Conservation (phyloP, 2,113 vertebrate genomes). For the Uria lomvia region DNA sequence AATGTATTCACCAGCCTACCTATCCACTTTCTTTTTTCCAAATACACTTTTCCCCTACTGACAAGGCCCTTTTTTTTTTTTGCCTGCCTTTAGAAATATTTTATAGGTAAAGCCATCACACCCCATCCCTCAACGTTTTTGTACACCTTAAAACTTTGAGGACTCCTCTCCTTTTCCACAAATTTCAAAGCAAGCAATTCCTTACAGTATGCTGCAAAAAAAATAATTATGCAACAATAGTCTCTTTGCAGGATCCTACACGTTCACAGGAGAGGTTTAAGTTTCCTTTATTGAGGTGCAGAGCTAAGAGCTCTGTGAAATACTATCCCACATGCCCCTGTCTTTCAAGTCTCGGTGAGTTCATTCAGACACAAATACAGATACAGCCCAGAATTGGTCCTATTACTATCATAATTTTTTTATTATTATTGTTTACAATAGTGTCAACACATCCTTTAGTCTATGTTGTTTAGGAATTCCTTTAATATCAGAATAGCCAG, state of each 20-base stretch:
- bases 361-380: not conserved
- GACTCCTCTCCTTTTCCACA: not conserved
- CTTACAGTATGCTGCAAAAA: not conserved
- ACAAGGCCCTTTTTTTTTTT: not conserved
- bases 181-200: not conserved
- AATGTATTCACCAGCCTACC: not conserved
- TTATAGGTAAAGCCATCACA: not conserved
- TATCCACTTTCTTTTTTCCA: not conserved
- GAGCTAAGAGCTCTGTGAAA: conserved; percentile 13
- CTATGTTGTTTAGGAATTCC: not conserved
- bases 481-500: not conserved
- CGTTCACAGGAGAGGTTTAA: not conserved
- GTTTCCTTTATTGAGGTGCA: not conserved
- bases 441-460: not conserved
- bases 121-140: not conserved
- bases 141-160: not conserved
- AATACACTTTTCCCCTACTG: not conserved
- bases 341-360: conserved; percentile 9
- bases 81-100: not conserved
- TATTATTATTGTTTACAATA: not conserved
- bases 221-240: not conserved
- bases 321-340: not conserved
- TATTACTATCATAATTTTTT: not conserved
- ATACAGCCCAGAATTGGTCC: not conserved
- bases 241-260: not conserved